phyloP scores from a whole-genome alignment of 1,140 invertebrate species.

The Danaus plexippus region DNA sequence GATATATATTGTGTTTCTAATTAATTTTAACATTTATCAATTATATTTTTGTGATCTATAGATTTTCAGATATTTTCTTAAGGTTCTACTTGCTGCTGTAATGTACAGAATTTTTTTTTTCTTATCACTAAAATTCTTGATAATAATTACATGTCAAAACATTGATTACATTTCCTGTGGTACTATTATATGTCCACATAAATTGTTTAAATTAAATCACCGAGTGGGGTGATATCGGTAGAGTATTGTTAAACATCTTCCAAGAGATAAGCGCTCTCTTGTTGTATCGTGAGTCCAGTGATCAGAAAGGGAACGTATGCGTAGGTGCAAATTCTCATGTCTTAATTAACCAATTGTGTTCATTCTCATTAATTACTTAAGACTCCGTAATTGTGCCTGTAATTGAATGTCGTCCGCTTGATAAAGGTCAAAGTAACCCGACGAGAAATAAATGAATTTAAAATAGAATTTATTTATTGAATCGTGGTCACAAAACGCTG shows the following conservation, averaged over 20 bases:
- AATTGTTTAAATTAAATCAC: too few relatives aligned
- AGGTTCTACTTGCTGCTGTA: too few relatives aligned
- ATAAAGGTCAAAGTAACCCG: slow-evolving; percentile 49
- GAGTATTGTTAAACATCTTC: not conserved
- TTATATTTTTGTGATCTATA: too few relatives aligned
- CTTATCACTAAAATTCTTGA: too few relatives aligned
- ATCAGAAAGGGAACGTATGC: slow-evolving; percentile 20
- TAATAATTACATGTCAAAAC: too few relatives aligned
- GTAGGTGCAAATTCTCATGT: slow-evolving; percentile 42
- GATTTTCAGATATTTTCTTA: too few relatives aligned
- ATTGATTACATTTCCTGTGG: too few relatives aligned
- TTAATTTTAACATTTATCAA: too few relatives aligned
- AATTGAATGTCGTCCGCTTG: slow-evolving; percentile 32
- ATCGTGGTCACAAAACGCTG: slow-evolving; percentile 10
- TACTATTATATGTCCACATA: too few relatives aligned
- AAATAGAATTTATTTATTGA: slow-evolving; percentile 29
- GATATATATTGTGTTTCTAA: too few relatives aligned
- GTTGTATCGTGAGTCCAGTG: not conserved
- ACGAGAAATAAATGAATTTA: slow-evolving; percentile 29
- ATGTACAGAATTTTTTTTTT: too few relatives aligned
- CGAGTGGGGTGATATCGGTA: too few relatives aligned
- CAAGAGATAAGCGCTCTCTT: not conserved
- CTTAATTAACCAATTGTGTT: slow-evolving; percentile 54
- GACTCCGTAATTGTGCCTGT: slow-evolving; percentile 36
- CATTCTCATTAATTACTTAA: slow-evolving; percentile 44